A percentile compares a stretch with the other conserved stretches of the same genome.
Conservation (phyloP, 2,797 vertebrate genomes). For the Tauraco hartlaubi region DNA sequence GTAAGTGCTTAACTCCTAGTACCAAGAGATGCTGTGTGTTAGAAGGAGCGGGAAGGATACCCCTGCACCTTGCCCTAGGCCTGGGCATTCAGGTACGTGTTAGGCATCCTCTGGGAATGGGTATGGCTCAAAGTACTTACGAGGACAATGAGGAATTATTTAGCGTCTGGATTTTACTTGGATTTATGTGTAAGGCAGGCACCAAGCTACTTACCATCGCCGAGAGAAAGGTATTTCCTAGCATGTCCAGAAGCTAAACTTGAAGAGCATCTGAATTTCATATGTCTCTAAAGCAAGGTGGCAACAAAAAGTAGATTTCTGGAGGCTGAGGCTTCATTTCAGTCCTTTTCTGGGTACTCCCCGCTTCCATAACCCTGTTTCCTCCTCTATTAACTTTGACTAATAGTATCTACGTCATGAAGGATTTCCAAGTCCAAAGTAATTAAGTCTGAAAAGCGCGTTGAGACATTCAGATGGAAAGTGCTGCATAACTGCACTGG, state of each 20-base stretch:
- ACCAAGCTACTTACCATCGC: neutral
- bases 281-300: neutral
- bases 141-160: neutral
- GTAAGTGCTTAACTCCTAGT: neutral
- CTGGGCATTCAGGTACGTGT: neutral
- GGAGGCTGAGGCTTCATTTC: neutral
- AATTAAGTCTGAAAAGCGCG: constrained; percentile 24
- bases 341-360: neutral
- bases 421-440: constrained; percentile 51
- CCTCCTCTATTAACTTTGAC: neutral
- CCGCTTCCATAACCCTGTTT: neutral
- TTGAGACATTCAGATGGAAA: constrained; percentile 55
- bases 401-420: neutral
- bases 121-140: neutral
- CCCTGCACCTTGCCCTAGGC: neutral
- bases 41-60: neutral
- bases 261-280: neutral
- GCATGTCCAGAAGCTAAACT: neutral
- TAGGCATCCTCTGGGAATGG: neutral
- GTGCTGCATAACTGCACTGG: neutral
- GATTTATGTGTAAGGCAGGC: neutral
- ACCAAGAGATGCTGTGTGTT: neutral
- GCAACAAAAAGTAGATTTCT: neutral
- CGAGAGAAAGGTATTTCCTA: neutral
- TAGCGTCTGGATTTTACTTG: neutral